phyloP scores from a whole-genome alignment of 2,113 vertebrate species.

The Ailurus styani region DNA sequence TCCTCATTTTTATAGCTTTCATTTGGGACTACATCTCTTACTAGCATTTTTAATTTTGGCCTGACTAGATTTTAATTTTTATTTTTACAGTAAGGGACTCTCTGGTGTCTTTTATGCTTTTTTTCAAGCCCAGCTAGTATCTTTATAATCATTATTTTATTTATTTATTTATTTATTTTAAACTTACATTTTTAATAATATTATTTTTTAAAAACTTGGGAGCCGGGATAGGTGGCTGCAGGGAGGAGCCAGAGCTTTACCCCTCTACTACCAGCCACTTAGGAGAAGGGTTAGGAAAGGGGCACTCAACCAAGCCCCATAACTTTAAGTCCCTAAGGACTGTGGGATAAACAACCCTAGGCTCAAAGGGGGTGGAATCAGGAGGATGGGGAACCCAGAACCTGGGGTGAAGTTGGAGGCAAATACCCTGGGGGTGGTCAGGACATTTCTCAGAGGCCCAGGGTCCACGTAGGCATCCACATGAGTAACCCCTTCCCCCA shows the following conservation, averaged over 20 bases:
- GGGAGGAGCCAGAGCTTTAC: slow-evolving; percentile 52
- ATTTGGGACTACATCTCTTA: neutral
- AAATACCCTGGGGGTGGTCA: slow-evolving; percentile 44
- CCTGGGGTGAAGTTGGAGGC: slow-evolving; percentile 40
- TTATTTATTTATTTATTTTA: slow-evolving; percentile 68
- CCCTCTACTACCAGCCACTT: slow-evolving; percentile 48
- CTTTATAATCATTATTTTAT: neutral
- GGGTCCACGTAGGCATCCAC: slow-evolving; percentile 41
- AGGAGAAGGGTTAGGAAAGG: neutral
- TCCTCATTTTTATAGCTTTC: neutral
- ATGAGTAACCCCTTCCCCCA: slow-evolving; percentile 49
- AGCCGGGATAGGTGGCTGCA: slow-evolving; percentile 62
- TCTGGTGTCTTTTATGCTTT: neutral
- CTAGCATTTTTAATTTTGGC: neutral
- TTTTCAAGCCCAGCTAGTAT: neutral
- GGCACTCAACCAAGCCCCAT: slow-evolving; percentile 35
- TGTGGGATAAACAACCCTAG: slow-evolving; percentile 44
- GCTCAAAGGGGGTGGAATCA: slow-evolving; percentile 55
- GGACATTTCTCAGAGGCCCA: slow-evolving; percentile 60
- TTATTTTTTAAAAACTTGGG: slow-evolving; percentile 73
- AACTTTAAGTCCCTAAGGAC: slow-evolving; percentile 56
- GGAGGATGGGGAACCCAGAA: slow-evolving; percentile 53
- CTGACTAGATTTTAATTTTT: neutral
- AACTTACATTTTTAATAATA: slow-evolving; percentile 81
- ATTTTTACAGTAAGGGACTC: neutral